phyloP scores from a whole-genome alignment of 1,140 invertebrate genomes.

The Lepidostoma basale region DNA sequence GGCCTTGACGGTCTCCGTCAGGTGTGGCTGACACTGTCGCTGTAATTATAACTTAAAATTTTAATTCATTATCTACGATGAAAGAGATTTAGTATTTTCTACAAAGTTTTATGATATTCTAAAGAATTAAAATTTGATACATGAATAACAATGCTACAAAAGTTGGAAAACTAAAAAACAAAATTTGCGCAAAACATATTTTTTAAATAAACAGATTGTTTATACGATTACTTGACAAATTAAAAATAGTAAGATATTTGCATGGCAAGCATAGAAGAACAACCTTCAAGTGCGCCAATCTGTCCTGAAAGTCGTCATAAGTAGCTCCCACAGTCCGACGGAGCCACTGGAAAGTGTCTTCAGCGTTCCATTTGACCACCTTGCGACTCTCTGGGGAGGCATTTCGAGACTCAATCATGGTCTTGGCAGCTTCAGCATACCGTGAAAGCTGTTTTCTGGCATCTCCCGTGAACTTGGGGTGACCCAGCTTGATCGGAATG shows the following conservation, averaged over 20 bases:
- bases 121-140: too few species aligned
- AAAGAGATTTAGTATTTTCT: neutral
- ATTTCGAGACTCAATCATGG: constrained; percentile 92
- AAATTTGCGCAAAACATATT: too few species aligned
- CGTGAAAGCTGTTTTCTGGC: constrained; percentile 93
- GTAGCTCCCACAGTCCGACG: constrained; percentile 92
- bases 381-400: constrained; percentile 93
- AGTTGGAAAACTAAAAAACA: too few species aligned
- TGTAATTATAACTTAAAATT: constrained; percentile 58
- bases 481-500: constrained; percentile 93
- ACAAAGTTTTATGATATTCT: too few species aligned
- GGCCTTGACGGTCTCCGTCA: constrained; percentile 90
- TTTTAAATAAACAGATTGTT: too few species aligned
- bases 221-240: too few species aligned
- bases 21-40: constrained; percentile 92
- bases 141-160: too few species aligned
- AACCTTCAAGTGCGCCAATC: constrained; percentile 73
- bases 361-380: constrained; percentile 98
- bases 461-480: constrained; percentile 94
- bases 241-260: too few species aligned
- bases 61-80: neutral
- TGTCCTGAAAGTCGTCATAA: constrained; percentile 93
- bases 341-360: constrained; percentile 96
- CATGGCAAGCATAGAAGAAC: too few species aligned
- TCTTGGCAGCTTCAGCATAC: constrained; percentile 96